Base-by-base conservation (phyloP, 2,888 invertebrate species). In the Aphidoletes aphidimyza region DNA sequence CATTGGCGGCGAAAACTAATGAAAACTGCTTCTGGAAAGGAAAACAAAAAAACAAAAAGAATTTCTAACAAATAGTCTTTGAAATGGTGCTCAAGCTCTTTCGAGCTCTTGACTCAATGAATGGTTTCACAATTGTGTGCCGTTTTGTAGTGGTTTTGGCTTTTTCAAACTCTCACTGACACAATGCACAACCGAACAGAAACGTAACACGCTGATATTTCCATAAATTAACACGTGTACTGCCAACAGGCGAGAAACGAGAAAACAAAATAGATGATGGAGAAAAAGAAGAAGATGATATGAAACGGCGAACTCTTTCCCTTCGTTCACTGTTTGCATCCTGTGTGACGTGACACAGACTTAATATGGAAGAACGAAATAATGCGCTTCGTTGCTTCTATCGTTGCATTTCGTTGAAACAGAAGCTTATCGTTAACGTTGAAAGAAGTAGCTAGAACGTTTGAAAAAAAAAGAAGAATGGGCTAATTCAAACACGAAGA, bases 1-100 rank as follows among this genome's bases (percentile, higher is more conserved):
- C 5, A 54, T 54, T 5, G n/a, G n/a, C 22, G 14, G 14, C 14
- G 34, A 81, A 81, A 81, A 81, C 37, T 81, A 81, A 81, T 81
- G 81, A 81, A 81, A 81, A 37, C 81, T 39, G 8, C 37, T 78
- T 36, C 37, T 22, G n/a, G 19, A 78, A 36, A n/a, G n/a, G n/a
- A n/a, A n/a, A n/a, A n/a, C n/a, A n/a, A n/a, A n/a, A n/a, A n/a
- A n/a, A n/a, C n/a, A n/a, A n/a, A n/a, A n/a, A n/a, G n/a, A n/a
- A n/a, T n/a, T n/a, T n/a, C n/a, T 37, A 81, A 81, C 81, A 81
- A 78, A 78, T 37, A 81, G 81, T 81, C 81, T n/a, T n/a, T n/a
- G 36, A 69, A 69, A 69, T 26, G 14, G 54, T 69, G 34, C 30
- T 69, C 17, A 69, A 34, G 69, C 34, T 19, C n/a, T 54, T 19